These are phyloP conservation scores for Acanthiza pusilla DNA, from an alignment of 2,797 vertebrate species.

Conservation along the genomic window DNA sequence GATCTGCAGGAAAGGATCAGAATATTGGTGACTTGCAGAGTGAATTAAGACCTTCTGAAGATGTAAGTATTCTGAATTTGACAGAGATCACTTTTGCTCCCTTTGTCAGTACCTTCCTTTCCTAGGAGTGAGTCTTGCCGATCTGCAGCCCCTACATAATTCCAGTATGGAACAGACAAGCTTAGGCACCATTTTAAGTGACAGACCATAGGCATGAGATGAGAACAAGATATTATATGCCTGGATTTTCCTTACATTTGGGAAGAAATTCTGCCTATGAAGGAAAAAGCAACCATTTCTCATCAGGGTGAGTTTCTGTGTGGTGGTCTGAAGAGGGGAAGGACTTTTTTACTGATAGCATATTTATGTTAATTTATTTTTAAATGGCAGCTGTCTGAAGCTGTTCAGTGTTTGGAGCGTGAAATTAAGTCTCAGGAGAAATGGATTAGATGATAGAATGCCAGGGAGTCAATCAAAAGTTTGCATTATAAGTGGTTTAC, in stretches of 20 bases:
- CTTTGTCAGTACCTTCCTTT: background rate
- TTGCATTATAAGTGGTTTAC: background rate
- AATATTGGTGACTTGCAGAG: background rate
- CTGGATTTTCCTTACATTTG: background rate
- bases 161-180: background rate
- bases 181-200: background rate
- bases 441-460: slow-evolving; percentile 22
- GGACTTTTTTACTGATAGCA: background rate
- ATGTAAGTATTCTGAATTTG: background rate
- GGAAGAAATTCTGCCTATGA: background rate
- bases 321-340: background rate
- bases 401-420: slow-evolving; percentile 16
- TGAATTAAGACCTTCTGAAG: background rate
- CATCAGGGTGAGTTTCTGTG: background rate
- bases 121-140: background rate
- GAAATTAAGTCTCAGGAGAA: slow-evolving; percentile 52
- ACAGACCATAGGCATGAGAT: background rate
- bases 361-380: slow-evolving; percentile 43
- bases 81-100: background rate
- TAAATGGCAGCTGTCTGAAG: slow-evolving; percentile 42
- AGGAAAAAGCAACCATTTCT: background rate
- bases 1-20: background rate
- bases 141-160: background rate
- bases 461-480: slow-evolving; percentile 20
- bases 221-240: background rate